phyloP scores from a whole-genome alignment of 2,888 invertebrate genomes.

The Marronus borbonicus region DNA sequence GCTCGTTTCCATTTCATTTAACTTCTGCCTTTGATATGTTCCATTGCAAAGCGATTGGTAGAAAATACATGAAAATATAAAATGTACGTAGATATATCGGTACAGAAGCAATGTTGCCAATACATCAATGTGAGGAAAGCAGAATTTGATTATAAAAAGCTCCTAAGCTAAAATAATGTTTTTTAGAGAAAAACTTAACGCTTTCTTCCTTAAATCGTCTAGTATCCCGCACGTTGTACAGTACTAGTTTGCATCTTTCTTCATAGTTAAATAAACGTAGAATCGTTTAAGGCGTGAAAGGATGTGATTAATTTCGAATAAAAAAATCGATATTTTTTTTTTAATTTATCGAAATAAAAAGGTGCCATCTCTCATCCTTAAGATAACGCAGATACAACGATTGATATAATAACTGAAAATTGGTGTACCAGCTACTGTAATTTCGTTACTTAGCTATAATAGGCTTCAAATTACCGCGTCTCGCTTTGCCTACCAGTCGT shows the following conservation, averaged over 20 bases:
- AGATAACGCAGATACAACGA: constrained; percentile 10
- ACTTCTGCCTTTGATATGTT: constrained; percentile 34
- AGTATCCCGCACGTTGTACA: too few species aligned
- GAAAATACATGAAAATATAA: background rate
- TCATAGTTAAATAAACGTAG: too few species aligned
- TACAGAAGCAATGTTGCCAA: background rate
- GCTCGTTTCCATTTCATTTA: constrained; percentile 22
- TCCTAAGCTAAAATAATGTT: too few species aligned
- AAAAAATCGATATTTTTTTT: background rate
- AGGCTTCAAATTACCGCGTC: constrained; percentile 29
- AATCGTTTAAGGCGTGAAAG: too few species aligned
- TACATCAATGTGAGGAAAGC: too few species aligned
- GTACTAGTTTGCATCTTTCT: too few species aligned
- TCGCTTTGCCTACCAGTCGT: background rate
- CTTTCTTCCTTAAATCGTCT: too few species aligned
- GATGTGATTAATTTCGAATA: too few species aligned
- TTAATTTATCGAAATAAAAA: background rate
- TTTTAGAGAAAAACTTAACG: too few species aligned
- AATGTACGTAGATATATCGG: background rate
- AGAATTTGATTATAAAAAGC: too few species aligned
- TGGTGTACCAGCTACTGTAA: constrained; percentile 32
- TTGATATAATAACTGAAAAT: constrained; percentile 20
- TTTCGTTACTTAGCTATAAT: constrained; percentile 22
- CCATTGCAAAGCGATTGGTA: background rate
- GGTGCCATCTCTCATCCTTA: background rate